Evolutionary conservation across 2,113 vertebrate species (phyloP).

Genomic region (Odocoileus hemionus): DNA sequence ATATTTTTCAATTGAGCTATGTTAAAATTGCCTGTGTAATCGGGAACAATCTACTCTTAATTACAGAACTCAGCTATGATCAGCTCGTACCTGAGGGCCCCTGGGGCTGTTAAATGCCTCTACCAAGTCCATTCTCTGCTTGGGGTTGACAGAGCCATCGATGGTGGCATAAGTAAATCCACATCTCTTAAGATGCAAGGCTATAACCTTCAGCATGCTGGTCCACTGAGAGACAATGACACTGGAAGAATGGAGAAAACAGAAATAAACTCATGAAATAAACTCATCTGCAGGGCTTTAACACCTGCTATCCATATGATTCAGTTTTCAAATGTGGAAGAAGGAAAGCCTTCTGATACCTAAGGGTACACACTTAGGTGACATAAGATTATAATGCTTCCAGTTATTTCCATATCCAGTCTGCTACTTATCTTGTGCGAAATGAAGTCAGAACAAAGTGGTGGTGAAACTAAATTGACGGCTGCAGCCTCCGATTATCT

Average conservation of each 20-base stretch:
- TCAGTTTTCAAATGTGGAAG: background rate
- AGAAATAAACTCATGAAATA: background rate
- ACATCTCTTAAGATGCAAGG: conserved; percentile 83
- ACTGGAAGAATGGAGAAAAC: conserved; percentile 74
- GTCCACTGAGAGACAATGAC: conserved; percentile 99
- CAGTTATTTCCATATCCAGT: background rate
- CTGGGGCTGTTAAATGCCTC: conserved; percentile 92
- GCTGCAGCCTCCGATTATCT: background rate
- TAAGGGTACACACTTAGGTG: background rate
- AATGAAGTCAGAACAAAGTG: background rate
- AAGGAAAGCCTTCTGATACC: background rate
- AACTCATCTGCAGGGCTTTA: background rate
- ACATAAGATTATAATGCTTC: background rate
- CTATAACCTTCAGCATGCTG: conserved; percentile 91
- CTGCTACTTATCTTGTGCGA: background rate
- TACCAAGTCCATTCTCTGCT: conserved; percentile 93
- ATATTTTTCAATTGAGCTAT: background rate
- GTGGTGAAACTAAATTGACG: background rate
- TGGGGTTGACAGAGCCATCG: conserved; percentile 91
- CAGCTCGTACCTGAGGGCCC: conserved; percentile 86
- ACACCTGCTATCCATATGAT: background rate
- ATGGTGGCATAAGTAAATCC: conserved; percentile 84
- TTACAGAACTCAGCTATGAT: background rate
- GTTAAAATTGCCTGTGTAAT: background rate
- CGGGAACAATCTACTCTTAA: background rate